Evolutionary conservation across 2,888 invertebrate species (phyloP).

Genomic region (Pandemis heparana): DNA sequence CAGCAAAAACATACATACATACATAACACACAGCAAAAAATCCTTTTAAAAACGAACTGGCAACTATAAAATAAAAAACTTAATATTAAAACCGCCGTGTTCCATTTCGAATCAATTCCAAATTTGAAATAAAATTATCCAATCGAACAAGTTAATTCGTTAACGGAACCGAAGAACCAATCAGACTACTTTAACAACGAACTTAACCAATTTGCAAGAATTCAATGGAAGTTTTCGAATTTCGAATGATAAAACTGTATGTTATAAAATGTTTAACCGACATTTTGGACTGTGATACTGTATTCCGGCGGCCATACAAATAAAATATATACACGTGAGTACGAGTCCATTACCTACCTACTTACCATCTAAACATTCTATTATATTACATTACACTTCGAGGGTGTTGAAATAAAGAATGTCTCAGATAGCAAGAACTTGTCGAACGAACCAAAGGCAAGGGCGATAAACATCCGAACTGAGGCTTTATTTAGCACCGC

Average conservation of each 20-base stretch:
- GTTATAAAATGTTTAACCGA: constrained; percentile 22
- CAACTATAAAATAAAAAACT: not conserved
- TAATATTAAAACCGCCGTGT: constrained; percentile 9
- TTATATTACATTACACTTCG: too few relatives aligned
- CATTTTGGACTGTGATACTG: not conserved
- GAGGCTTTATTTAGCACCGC: too few relatives aligned
- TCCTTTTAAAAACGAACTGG: too few relatives aligned
- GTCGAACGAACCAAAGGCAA: too few relatives aligned
- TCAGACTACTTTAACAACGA: constrained; percentile 38
- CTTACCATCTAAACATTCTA: too few relatives aligned
- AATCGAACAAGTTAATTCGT: constrained; percentile 38
- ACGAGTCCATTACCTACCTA: too few relatives aligned
- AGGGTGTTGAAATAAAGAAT: too few relatives aligned
- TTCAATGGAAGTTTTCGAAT: constrained; percentile 29
- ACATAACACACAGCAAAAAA: too few relatives aligned
- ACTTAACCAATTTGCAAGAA: constrained; percentile 38
- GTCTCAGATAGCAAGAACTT: too few relatives aligned
- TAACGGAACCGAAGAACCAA: constrained; percentile 33
- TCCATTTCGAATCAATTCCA: constrained; percentile 23
- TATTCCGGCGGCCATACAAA: not conserved
- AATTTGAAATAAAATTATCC: constrained; percentile 39
- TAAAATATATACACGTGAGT: too few relatives aligned
- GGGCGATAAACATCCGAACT: too few relatives aligned
- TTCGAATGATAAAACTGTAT: constrained; percentile 25
- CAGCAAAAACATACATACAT: too few relatives aligned